These are phyloP conservation scores for Drosophila navojoa DNA, from an alignment of 1,140 invertebrate genomes.

Conservation along the genomic window DNA sequence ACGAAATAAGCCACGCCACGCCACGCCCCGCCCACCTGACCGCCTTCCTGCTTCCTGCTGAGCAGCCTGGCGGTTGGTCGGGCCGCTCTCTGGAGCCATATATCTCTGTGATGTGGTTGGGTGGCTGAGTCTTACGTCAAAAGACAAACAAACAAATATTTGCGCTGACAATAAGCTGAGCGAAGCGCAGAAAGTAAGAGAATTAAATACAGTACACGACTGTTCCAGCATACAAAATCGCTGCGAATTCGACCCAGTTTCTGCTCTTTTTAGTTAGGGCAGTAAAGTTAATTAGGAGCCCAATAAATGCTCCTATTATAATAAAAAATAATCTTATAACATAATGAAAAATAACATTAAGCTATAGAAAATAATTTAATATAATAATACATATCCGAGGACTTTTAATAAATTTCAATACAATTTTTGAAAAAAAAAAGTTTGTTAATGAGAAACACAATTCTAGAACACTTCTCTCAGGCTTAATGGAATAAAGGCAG, in stretches of 20 bases:
- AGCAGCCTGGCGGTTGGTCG: neutral
- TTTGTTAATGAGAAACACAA: neutral
- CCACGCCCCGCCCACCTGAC: constrained; percentile 6
- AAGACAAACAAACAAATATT: constrained; percentile 80
- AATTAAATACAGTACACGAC: constrained; percentile 31
- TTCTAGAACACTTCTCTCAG: neutral
- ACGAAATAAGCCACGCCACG: constrained; percentile 58
- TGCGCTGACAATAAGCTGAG: constrained; percentile 68
- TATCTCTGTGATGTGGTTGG: constrained; percentile 25
- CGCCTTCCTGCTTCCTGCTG: neutral
- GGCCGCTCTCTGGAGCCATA: neutral
- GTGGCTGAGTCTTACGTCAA: constrained; percentile 59
- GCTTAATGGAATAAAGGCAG: neutral
- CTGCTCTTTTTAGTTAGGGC: no score
- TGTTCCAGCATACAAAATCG: constrained; percentile 25
- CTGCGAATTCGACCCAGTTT: neutral
- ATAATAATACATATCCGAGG: no score
- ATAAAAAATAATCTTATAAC: no score
- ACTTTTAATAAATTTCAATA: no score
- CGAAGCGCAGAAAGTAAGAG: constrained; percentile 29
- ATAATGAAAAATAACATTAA: no score
- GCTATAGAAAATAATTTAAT: no score
- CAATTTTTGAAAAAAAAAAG: no score
- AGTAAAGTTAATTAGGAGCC: no score
- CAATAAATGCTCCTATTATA: no score